Evolutionary conservation across 1,140 invertebrate genomes (phyloP).

Genomic region (Sminthurinus signatus): DNA sequence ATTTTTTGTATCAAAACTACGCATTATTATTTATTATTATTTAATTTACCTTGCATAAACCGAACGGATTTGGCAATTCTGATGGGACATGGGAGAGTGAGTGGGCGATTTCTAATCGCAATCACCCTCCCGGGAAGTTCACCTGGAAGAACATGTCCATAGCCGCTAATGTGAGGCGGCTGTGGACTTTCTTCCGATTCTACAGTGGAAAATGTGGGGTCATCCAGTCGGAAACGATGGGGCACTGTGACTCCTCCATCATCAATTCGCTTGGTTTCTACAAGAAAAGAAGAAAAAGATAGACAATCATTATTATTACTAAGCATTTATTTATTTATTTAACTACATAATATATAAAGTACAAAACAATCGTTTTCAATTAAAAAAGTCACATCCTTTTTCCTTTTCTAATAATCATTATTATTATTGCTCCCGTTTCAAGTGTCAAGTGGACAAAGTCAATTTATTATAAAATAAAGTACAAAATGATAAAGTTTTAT

Average conservation of each 20-base stretch:
- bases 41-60: constrained; percentile 22
- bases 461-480: too few relatives aligned
- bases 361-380: too few relatives aligned
- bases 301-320: too few relatives aligned
- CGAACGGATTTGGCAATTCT: constrained; percentile 4
- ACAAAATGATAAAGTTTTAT: too few relatives aligned
- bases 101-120: constrained; percentile 21
- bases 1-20: too few relatives aligned
- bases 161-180: not conserved
- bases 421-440: too few relatives aligned
- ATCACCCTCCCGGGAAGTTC: not conserved
- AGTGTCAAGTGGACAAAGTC: too few relatives aligned
- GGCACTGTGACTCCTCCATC: constrained; percentile 8
- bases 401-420: too few relatives aligned
- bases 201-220: not conserved
- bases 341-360: too few relatives aligned
- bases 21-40: too few relatives aligned
- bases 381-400: too few relatives aligned
- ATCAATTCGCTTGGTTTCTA: constrained; percentile 5
- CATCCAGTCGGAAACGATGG: not conserved
- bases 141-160: not conserved
- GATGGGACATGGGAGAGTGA: constrained; percentile 28
- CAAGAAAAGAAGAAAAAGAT: not conserved
- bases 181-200: not conserved
- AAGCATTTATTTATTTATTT: too few relatives aligned